Evolutionary conservation across 30 jellyfish, hydroid and myxozoan genomes (phyloP), one percentile per base, ranked within the genome.

Genomic region (Aurelia aurita): DNA sequence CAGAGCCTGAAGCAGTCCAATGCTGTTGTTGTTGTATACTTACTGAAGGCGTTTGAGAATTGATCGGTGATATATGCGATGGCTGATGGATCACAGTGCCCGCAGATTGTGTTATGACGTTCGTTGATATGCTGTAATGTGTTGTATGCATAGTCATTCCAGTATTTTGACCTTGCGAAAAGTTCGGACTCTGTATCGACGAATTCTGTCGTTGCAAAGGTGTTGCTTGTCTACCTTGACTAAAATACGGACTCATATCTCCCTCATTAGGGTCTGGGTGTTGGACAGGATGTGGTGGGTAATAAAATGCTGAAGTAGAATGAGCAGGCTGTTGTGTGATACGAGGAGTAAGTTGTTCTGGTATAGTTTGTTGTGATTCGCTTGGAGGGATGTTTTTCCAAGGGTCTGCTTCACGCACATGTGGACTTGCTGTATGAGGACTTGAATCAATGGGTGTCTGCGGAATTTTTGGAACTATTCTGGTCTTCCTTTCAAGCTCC

Each of bases 401-500:
- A 10, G 74, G 63, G 39, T 71, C 93, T 7, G 20, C 74, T 3
- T 26, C 53, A 18, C 46, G 76, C 20, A 13, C 69, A 32, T 62
- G 72, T 27, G 58, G 87, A 58, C 51, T 47, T 32, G 74, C 49
- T 4, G 78, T 16, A 66, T 28, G 72, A 19, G 81, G 14, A 12
- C 59, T 28, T 15, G 72, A 83, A 5, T 65, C 88, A 39, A 49
- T 34, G 18, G 88, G 77, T 35, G 95, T 67, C 26, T 34, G 34
- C 12, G 86, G 72, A 60, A 63, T 31, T 26, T 44, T 58, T 23
- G 68, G 64, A 5, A 75, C 70, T 0, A 12, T 77, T 66, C 62
- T 74, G 9, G 85, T 23, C 75, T 85, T 85, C 87, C 35, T 59
- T 68, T 83, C 93, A 62, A 83, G 58, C 39, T 83, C 93, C 16